phyloP scores from a whole-genome alignment of 23 tunicate genomes.

The Trididemnum clinides region DNA sequence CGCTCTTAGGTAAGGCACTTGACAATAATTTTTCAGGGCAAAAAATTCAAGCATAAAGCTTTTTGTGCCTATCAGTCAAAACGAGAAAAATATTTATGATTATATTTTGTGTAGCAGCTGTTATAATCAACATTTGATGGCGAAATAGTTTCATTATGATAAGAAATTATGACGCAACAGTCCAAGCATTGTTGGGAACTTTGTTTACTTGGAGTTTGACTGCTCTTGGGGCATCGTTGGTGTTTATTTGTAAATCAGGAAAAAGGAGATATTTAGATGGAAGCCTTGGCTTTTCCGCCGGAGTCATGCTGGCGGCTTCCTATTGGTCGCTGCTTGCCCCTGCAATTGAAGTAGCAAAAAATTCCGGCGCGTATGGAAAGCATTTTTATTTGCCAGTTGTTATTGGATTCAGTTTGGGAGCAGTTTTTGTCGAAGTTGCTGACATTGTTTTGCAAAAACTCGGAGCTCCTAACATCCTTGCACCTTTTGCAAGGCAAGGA shows the following conservation, averaged over 20 bases:
- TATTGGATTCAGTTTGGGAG: conserved; percentile 86
- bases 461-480: conserved; percentile 38
- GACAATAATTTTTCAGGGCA: too few species aligned
- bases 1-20: too few species aligned
- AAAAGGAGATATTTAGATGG: conserved; percentile 84
- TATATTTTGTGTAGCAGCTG: too few species aligned
- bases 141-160: conserved; percentile 56
- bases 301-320: conserved; percentile 97
- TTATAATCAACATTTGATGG: too few species aligned
- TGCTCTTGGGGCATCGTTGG: conserved; percentile 77
- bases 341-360: conserved; percentile 78
- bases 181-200: conserved; percentile 91
- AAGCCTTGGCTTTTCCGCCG: conserved; percentile 94
- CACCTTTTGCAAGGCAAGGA: not conserved
- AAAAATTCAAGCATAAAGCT: too few species aligned
- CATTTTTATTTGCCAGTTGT: conserved; percentile 75
- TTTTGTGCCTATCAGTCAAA: too few species aligned
- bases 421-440: conserved; percentile 82
- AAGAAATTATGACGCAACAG: conserved; percentile 50
- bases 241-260: conserved; percentile 73
- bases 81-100: too few species aligned
- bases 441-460: conserved; percentile 64
- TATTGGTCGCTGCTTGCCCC: conserved; percentile 97
- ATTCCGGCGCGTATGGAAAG: conserved; percentile 66
- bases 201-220: conserved; percentile 93